Conservation (phyloP, 1,140 invertebrate species). For the Diplogasteroides magnus region DNA sequence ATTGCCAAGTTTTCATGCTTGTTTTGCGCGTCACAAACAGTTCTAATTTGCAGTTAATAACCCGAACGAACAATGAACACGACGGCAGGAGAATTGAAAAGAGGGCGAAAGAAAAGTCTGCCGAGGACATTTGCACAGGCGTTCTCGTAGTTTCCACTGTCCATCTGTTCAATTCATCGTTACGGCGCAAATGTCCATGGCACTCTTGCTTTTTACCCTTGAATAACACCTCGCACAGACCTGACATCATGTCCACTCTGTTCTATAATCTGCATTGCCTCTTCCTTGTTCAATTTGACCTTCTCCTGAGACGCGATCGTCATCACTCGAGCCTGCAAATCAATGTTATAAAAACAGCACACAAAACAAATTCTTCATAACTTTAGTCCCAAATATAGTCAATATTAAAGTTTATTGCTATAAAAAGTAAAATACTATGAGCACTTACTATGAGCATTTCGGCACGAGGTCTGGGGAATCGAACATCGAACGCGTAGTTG, state of each 20-base stretch:
- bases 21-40: too few relatives aligned
- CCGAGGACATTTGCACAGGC: too few relatives aligned
- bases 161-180: too few relatives aligned
- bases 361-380: conserved; percentile 15
- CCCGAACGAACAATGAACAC: too few relatives aligned
- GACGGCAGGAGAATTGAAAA: too few relatives aligned
- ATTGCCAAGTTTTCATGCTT: too few relatives aligned
- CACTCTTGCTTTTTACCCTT: too few relatives aligned
- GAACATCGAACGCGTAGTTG: conserved; percentile 89
- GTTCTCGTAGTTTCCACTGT: too few relatives aligned
- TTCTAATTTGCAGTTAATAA: too few relatives aligned
- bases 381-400: not conserved
- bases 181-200: too few relatives aligned
- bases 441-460: conserved; percentile 77
- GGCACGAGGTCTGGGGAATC: conserved; percentile 74
- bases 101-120: too few relatives aligned
- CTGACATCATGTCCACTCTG: conserved; percentile 75
- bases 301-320: conserved; percentile 85
- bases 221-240: too few relatives aligned
- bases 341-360: conserved; percentile 61
- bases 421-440: not conserved
- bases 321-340: conserved; percentile 68
- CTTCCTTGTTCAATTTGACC: conserved; percentile 72
- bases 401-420: conserved; percentile 1
- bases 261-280: conserved; percentile 75